Base-by-base conservation (phyloP, 2,888 invertebrate genomes). In the Hypena proboscidalis region DNA sequence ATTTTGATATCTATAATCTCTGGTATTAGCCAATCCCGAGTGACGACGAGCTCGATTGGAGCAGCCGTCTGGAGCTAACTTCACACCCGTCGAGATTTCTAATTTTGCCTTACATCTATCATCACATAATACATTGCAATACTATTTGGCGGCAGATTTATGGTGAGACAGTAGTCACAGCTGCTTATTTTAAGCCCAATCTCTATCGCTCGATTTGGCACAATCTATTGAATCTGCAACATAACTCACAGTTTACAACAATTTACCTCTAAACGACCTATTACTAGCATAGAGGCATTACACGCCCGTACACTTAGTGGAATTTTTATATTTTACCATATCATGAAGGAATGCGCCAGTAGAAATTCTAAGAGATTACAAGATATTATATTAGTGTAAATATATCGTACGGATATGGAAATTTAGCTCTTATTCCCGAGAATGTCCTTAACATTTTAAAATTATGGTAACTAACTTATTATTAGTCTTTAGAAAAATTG, bases 341-440 rank as follows among this genome's bases (percentile, higher is more conserved):
- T 35, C 61, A 72, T 49, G 54, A 63, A 46, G 52, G 29, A 51
- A 55, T 61, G 56, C 51, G 42, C 68, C 72, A 74, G 80, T 83
- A 84, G 77, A 84, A 84, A 84, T 83, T 74, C 83, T 83, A 83
- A 71, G 66, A 80, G 77, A 79, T 80, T 83, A 83, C 65, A 74
- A 69, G 67, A 67, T 65, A 59, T 36, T 42, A 55, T 49, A 41
- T 58, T 65, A 62, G 42, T 13, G 10, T 64, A 47, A 48, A 57
- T 59, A 43, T 52, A 49, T 42, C 9, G 43, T 59, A 57, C 41
- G 48, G 62, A 66, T 60, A 56, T 59, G 53, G 59, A 63, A 67
- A 64, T 41, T 50, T 29, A 44, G 46, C 26, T 38, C 41, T 49
- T 34, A 44, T 44, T 49, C 36, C 45, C 13, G 46, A 13, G 34